Base-by-base conservation (phyloP, 2,888 invertebrate species). In the Aphodius granarius region DNA sequence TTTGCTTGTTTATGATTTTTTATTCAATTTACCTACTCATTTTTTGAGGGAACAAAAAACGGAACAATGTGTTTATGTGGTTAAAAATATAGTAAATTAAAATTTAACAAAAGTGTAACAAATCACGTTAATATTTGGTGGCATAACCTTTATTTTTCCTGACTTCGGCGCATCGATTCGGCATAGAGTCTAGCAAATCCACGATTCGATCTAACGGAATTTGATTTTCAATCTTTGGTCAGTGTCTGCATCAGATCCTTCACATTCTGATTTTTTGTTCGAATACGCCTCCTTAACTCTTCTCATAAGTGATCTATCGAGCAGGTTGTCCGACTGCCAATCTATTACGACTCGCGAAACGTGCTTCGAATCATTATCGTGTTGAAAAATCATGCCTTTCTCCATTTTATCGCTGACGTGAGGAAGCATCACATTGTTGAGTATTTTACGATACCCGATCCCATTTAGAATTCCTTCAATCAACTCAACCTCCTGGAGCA, bases 401-500 rank as follows among this genome's bases (percentile, higher is more conserved):
- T 74, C n/a, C 43, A 65, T 70, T n/a, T 20, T 66, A 21, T 74
- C 43, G 70, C 65, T 74, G 22, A 19, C 70, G 15, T 74, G 74
- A 23, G 23, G 17, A 43, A 22, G 43, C 43, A 74, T 16, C 18
- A 18, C 65, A 65, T 19, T 20, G 15, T 22, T 13, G 5, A 75
- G 63, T n/a, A 75, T n/a, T n/a, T 73, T 43, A 19, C 65, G 16
- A 20, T 75, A 75, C 5, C 62, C 19, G 3, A 20, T 9, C 16
- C 62, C 13, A 66, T 19, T 21, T 73, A 81, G 80, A 63, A 66
- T 78, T 16, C 78, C 77, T 16, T 80, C 78, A 16, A 82, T 78
- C 75, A 80, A 79, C 1, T 77, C 79, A 18, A 83, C 71, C 62
- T n/a, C n/a, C n/a, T n/a, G n/a, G n/a, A n/a, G n/a, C n/a, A n/a